Evolutionary conservation across 2,888 invertebrate genomes (phyloP).

Genomic region (Molanna angustata): DNA sequence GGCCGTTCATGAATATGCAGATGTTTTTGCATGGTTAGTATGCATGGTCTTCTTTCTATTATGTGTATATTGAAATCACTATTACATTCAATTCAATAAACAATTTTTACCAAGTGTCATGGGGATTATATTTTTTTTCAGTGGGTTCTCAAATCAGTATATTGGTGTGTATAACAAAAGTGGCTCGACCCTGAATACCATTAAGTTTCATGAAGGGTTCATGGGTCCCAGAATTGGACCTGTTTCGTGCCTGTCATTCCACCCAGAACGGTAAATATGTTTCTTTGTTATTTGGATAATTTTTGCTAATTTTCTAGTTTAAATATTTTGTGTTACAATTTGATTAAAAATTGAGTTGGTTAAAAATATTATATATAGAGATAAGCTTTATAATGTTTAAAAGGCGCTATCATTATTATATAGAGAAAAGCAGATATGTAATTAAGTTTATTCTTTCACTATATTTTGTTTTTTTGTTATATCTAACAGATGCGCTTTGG

Average conservation of each 20-base stretch:
- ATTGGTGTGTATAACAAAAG: constrained; percentile 74
- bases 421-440: not conserved
- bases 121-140: constrained; percentile 40
- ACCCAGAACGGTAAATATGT: constrained; percentile 66
- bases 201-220: constrained; percentile 90
- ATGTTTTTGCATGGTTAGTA: constrained; percentile 79
- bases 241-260: constrained; percentile 85
- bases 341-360: too few relatives aligned
- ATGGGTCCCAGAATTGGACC: constrained; percentile 84
- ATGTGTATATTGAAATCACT: too few relatives aligned
- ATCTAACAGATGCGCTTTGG: constrained; percentile 65
- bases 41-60: too few relatives aligned
- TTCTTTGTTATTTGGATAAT: too few relatives aligned
- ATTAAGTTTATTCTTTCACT: not conserved
- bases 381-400: too few relatives aligned
- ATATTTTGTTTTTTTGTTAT: not conserved
- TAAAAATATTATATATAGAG: too few relatives aligned
- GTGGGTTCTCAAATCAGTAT: constrained; percentile 74
- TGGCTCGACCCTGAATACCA: constrained; percentile 71
- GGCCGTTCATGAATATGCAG: constrained; percentile 76
- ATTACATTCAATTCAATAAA: too few relatives aligned
- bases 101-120: constrained; percentile 7
- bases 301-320: too few relatives aligned
- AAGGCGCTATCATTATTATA: too few relatives aligned
- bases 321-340: too few relatives aligned